Base-by-base conservation (phyloP, 2,113 vertebrate genomes). In the Melanerpes formicivorus region DNA sequence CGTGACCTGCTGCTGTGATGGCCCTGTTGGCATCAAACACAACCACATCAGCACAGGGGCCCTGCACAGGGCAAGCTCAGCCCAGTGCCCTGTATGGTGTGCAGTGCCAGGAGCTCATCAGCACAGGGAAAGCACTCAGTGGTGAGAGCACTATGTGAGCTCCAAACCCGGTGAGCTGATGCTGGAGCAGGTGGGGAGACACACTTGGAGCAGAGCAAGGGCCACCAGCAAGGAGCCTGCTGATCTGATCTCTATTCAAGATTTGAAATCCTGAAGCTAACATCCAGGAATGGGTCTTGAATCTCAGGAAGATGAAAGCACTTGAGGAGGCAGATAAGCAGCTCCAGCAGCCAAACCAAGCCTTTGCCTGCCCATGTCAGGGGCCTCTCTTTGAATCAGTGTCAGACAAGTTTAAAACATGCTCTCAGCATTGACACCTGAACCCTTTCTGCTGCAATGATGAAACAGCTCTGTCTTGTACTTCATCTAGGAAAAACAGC, bases 1-100 rank as follows among this genome's bases (percentile, higher is more conserved):
- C 66, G 86, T 0, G 21, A 32, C 59, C 73, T 80, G 88, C 80
- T 85, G 54, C 72, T 73, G 26, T 65, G 94, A 8, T 94, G 92
- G 48, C 84, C 66, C 96, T 97, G 93, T 34, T 62, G 75, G 79
- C 63, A 82, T 26, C 54, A 90, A 88, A 86, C 34, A 89, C 23
- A 75, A 5, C 15, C 19, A 1, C 0, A 0, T 90, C 1, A 76
- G 85, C 3, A 2, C 42, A 34, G 67, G 83, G 32, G 63, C 17
- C 21, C 56, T 9, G 29, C 50, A 21, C 5, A 5, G 48, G 26
- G 14, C 3, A 3, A 73, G 56, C 55, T 32, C 52, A 64, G 55
- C 52, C 63, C 7, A 0, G 15, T 9, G 37, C 54, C 40, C 42
- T 19, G 22, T 1, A 2, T 3, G 12, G 11, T 30, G 84, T 80